Evolutionary conservation across 2,888 invertebrate species (phyloP).

Genomic region (Pseudococcus longispinus): DNA sequence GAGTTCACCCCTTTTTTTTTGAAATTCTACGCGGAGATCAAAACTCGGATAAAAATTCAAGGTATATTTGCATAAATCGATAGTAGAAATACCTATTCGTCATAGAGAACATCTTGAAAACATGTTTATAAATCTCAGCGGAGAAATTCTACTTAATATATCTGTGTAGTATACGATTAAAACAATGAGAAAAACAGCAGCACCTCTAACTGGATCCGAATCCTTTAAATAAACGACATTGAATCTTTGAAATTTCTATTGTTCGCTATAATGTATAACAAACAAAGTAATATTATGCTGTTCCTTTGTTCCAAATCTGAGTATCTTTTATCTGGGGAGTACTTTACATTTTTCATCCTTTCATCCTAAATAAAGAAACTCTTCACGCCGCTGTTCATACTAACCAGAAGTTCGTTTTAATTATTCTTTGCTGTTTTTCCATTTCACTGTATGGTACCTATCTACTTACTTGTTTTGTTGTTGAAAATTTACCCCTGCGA

Average conservation of each 20-base stretch:
- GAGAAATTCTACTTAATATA: slow-evolving; percentile 32
- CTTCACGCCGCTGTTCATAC: slow-evolving; percentile 4
- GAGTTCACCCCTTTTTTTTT: background rate
- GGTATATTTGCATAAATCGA: background rate
- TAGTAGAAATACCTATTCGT: background rate
- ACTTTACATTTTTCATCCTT: slow-evolving; percentile 51
- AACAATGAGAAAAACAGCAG: slow-evolving; percentile 51
- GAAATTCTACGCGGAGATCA: background rate
- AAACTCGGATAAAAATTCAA: background rate
- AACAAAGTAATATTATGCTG: slow-evolving; percentile 49
- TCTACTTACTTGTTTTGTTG: background rate
- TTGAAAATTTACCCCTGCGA: background rate
- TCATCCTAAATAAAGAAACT: slow-evolving; percentile 44
- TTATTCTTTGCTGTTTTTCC: slow-evolving; percentile 21
- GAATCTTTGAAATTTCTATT: slow-evolving; percentile 49
- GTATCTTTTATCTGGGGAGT: slow-evolving; percentile 46
- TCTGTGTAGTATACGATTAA: background rate
- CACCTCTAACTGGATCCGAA: slow-evolving; percentile 22
- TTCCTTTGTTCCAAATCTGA: slow-evolving; percentile 49
- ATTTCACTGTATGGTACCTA: background rate
- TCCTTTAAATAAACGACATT: slow-evolving; percentile 37
- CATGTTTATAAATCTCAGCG: slow-evolving; percentile 20
- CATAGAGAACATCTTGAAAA: background rate
- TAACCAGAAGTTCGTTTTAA: slow-evolving; percentile 49
- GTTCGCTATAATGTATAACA: slow-evolving; percentile 51